phyloP scores from a whole-genome alignment of 2,888 invertebrate species.

The Pheosia gnoma region DNA sequence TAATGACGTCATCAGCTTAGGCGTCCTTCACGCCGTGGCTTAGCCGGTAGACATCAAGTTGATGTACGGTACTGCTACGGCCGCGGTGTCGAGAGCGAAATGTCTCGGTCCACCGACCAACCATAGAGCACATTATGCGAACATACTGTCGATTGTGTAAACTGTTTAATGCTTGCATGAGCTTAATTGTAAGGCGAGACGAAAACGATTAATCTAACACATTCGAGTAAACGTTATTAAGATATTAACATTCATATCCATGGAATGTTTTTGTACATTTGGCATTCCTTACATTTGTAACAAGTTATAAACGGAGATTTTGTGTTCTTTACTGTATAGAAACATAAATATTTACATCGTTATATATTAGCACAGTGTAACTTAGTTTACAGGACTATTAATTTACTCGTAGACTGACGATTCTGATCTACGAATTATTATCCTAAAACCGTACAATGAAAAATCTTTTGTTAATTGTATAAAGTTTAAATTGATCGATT shows the following conservation, averaged over 20 bases:
- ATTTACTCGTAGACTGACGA: too few relatives aligned
- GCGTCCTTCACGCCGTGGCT: constrained; percentile 12
- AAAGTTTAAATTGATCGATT: not conserved
- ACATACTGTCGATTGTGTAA: constrained; percentile 27
- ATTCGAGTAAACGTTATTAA: not conserved
- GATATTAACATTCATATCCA: not conserved
- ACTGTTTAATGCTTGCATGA: constrained; percentile 14
- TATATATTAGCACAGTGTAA: too few relatives aligned
- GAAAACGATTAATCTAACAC: constrained; percentile 6
- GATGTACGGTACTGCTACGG: constrained; percentile 22
- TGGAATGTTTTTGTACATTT: too few relatives aligned
- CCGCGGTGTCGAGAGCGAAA: constrained; percentile 53
- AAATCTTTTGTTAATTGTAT: not conserved
- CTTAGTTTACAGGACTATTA: too few relatives aligned
- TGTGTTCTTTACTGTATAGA: too few relatives aligned
- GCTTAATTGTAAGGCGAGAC: constrained; percentile 8
- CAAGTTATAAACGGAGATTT: too few relatives aligned
- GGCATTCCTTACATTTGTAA: too few relatives aligned
- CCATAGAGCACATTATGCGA: constrained; percentile 38
- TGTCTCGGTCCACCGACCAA: constrained; percentile 51
- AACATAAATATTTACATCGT: too few relatives aligned
- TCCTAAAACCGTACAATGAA: too few relatives aligned
- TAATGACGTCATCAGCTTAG: constrained; percentile 36
- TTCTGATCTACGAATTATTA: too few relatives aligned
- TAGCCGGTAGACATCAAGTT: constrained; percentile 9